Base-by-base conservation (phyloP, 2,797 vertebrate species). In the Sparidentex hasta region DNA sequence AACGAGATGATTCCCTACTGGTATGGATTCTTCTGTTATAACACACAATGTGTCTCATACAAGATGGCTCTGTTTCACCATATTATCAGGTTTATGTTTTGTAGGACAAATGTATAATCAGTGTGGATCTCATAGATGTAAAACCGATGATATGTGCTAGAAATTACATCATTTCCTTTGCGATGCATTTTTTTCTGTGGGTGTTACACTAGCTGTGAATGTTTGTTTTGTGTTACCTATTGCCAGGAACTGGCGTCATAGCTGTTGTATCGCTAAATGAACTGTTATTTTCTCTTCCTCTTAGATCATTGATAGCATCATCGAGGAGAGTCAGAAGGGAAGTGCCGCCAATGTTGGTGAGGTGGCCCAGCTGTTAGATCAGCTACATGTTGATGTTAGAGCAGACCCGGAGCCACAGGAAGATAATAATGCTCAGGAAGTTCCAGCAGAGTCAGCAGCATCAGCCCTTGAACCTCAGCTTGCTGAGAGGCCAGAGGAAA, bases 261-360 rank as follows among this genome's bases (percentile, higher is more conserved):
- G 50, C 29, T 64, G n/a, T 18, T 20, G 1, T 52, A 23, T 63
- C 61, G n/a, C 47, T 68, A 48, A 50, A 29, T 52, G 0, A 27
- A 27, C 77, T 84, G 58, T 57, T 62, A 3, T 85, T 66, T 73
- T 77, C 20, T 92, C 57, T 85, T 72, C 88, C 67, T 85, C 25
- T 1, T 61, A 99, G 98, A 98, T 99, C 80, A 99, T 98, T 79
- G 97, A 98, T 87, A 97, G 97, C 95, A 98, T 98, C 92, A 98
- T 98, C 78, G 96, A 99, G 90, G 97, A 98, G 92, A 98, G 96
- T 93, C 96, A 98, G 83, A 98, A 98, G 83, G 96, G 88, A 68
- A 94, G 86, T 13, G 91, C 66, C 27, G 86, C 92, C 23, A 95
- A 89, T 14, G 94, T 79, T 18, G 90, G 93, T 33, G 96, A 95